These are phyloP conservation scores for Drosophila lutescens DNA, from an alignment of 2,888 invertebrate species.

Conservation along the genomic window DNA sequence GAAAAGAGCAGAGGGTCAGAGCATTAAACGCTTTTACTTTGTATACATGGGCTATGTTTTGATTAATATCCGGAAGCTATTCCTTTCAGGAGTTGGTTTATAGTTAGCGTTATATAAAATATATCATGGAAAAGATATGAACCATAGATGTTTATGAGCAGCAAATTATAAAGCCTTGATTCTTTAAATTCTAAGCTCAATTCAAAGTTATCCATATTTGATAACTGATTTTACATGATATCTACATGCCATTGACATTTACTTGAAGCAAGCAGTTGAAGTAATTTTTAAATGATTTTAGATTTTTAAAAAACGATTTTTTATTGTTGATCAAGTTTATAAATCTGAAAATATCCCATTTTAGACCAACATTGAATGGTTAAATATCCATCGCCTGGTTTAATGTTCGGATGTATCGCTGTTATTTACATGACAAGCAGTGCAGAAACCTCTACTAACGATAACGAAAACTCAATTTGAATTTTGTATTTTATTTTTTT, in stretches of 20 bases:
- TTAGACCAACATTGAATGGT: not conserved
- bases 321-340: not conserved
- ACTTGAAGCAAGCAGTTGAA: constrained; percentile 12
- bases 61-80: constrained; percentile 15
- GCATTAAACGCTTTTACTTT: constrained; percentile 70
- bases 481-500: constrained; percentile 25
- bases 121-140: not conserved
- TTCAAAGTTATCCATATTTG: not conserved
- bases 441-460: constrained; percentile 15
- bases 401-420: constrained; percentile 42
- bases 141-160: constrained; percentile 1
- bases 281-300: not conserved
- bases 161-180: not conserved
- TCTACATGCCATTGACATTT: not conserved
- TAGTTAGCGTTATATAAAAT: constrained; percentile 7
- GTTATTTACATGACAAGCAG: constrained; percentile 59
- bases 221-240: not conserved
- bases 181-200: not conserved
- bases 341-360: not conserved
- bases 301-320: not conserved
- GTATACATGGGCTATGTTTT: constrained; percentile 56
- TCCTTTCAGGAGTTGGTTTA: not conserved
- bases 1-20: constrained; percentile 58
- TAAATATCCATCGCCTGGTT: constrained; percentile 34
- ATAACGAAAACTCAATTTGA: constrained; percentile 33